Percentiles rank a stretch among this genome's conserved stretches.
Conservation (phyloP, 2,888 invertebrate species). For the Phytoseiulus persimilis region DNA sequence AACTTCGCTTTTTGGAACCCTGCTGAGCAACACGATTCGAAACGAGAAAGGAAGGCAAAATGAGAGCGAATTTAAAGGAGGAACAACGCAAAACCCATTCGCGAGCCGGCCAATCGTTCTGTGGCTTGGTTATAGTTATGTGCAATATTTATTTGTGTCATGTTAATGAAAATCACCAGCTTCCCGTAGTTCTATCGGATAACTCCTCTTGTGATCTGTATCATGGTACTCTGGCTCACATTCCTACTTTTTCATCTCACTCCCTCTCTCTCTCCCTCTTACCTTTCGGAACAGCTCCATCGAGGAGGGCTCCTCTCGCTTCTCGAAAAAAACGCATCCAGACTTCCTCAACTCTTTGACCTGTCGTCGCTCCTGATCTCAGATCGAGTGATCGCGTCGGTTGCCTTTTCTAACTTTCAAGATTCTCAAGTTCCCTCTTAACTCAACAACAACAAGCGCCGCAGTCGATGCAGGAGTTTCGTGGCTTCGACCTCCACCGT, state of each 20-base stretch:
- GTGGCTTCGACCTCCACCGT: no score
- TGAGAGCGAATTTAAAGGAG: neutral
- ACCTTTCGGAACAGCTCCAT: no score
- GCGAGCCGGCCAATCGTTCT: neutral
- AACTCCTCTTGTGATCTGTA: neutral
- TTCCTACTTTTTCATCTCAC: neutral
- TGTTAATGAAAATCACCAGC: neutral
- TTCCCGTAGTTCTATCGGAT: neutral
- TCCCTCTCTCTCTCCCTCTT: no score
- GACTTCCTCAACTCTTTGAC: no score
- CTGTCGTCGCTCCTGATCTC: no score
- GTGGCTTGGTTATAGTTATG: neutral
- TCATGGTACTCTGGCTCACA: neutral
- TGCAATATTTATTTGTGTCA: neutral
- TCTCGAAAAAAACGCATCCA: no score
- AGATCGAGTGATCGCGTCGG: no score
- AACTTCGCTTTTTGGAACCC: neutral
- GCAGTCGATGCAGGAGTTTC: no score
- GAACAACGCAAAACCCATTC: neutral
- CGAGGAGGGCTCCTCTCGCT: no score
- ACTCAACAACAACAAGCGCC: no score
- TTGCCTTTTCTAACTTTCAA: no score
- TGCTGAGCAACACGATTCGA: neutral
- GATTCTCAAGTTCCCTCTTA: no score
- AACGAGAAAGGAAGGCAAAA: neutral